Percentiles rank a stretch among this genome's conserved stretches.
These are phyloP conservation scores for Lacerta bilineata DNA, from an alignment of 2,797 vertebrate species.

Conservation along the genomic window DNA sequence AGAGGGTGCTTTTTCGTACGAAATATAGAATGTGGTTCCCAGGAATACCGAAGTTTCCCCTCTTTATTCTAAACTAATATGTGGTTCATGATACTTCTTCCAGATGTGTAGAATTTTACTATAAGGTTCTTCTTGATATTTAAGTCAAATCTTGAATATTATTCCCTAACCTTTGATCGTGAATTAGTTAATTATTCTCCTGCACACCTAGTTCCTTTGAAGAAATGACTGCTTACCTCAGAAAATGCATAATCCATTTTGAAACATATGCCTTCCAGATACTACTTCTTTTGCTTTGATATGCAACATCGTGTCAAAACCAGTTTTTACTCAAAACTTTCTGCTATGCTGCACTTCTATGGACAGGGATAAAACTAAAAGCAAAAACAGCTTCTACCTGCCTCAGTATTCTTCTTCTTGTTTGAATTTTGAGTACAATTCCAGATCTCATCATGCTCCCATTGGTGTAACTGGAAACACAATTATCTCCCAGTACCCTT, in stretches of 20 bases:
- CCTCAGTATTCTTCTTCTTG: not conserved
- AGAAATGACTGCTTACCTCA: slow-evolving; percentile 23
- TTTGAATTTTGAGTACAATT: not conserved
- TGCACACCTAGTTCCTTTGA: slow-evolving; percentile 19
- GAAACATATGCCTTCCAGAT: slow-evolving; percentile 6
- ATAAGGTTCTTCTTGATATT: not conserved
- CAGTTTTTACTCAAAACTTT: not conserved
- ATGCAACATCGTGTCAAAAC: not conserved
- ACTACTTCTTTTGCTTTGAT: slow-evolving; percentile 32
- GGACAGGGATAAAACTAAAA: slow-evolving; percentile 7
- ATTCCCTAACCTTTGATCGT: slow-evolving; percentile 33
- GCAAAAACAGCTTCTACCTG: not conserved
- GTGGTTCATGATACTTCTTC: not conserved
- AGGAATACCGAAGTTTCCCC: not conserved
- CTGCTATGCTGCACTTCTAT: not conserved
- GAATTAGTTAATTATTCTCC: slow-evolving; percentile 31
- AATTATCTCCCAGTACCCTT: not conserved
- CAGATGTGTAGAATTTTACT: not conserved
- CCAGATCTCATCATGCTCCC: not conserved
- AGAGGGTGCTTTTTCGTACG: no score
- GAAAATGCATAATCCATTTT: slow-evolving; percentile 16
- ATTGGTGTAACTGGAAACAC: not conserved
- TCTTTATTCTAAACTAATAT: not conserved
- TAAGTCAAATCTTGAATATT: not conserved
- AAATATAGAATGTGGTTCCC: not conserved